A percentile compares a stretch with the other conserved stretches of the same genome.
Evolutionary conservation across 2,888 invertebrate genomes (phyloP).

Genomic region (Ornithoptera priamus): DNA sequence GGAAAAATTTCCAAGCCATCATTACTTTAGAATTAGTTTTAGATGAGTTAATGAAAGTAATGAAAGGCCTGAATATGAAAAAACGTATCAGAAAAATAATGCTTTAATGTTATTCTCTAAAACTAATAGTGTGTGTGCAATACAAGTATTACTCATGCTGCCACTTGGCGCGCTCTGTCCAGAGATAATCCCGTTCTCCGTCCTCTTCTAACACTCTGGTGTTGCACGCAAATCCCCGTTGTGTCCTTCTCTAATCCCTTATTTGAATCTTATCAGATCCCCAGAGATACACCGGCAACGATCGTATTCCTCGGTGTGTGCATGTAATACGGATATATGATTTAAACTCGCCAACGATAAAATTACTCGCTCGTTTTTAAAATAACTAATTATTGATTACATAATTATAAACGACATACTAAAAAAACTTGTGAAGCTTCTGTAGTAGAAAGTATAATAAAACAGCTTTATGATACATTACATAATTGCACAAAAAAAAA

Average conservation of each 20-base stretch:
- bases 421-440: too few species aligned
- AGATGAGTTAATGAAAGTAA: neutral
- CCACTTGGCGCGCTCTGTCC: slow-evolving; percentile 67
- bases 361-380: neutral
- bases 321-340: slow-evolving; percentile 62
- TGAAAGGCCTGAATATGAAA: neutral
- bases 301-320: slow-evolving; percentile 57
- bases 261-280: slow-evolving; percentile 82
- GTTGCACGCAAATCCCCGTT: slow-evolving; percentile 68
- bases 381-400: too few species aligned
- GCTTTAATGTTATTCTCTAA: neutral
- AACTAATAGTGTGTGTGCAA: slow-evolving; percentile 37
- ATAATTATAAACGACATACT: too few species aligned
- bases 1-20: neutral
- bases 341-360: slow-evolving; percentile 52
- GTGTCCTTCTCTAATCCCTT: slow-evolving; percentile 77
- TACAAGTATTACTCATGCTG: slow-evolving; percentile 47
- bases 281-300: slow-evolving; percentile 75
- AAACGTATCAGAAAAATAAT: neutral
- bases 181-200: slow-evolving; percentile 71
- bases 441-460: too few species aligned
- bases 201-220: slow-evolving; percentile 59
- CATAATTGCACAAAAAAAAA: too few species aligned
- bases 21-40: neutral
- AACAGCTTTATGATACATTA: too few species aligned